These are phyloP conservation scores for Gymnarchus niloticus DNA, from an alignment of 2,113 vertebrate species.

Conservation along the genomic window DNA sequence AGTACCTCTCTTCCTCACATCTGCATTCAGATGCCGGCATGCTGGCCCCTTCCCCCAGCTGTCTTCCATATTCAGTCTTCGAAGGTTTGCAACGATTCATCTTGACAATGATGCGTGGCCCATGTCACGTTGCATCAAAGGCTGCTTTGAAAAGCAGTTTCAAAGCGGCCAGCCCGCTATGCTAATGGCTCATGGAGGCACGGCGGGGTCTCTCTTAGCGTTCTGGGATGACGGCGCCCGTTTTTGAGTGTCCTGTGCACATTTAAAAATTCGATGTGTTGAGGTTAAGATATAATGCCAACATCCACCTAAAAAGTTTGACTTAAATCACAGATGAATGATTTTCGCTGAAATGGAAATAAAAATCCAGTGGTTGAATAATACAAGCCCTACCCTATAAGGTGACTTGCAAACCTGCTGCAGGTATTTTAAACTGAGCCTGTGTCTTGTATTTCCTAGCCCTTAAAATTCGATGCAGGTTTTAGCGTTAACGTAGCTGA, in stretches of 20 bases:
- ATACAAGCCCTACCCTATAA: background rate
- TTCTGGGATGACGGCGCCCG: background rate
- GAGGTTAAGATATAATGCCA: background rate
- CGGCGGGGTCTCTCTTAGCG: background rate
- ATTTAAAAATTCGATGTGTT: background rate
- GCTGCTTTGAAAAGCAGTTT: background rate
- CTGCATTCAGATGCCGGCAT: slow-evolving; percentile 31
- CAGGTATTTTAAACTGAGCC: background rate
- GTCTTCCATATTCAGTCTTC: background rate
- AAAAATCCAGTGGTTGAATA: background rate
- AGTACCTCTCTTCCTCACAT: slow-evolving; percentile 11
- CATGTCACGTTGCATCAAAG: background rate
- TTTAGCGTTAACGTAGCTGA: background rate
- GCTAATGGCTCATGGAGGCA: background rate
- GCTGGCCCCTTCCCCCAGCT: background rate
- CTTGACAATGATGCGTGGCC: background rate
- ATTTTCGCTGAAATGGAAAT: background rate
- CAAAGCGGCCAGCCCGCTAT: no score
- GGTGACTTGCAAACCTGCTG: slow-evolving; percentile 19
- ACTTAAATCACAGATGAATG: background rate
- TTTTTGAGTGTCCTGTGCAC: background rate
- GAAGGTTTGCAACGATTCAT: slow-evolving; percentile 10
- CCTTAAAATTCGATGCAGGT: slow-evolving; percentile 13
- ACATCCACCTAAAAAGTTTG: background rate
- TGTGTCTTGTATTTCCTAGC: background rate